A percentile compares a stretch with the other conserved stretches of the same genome.
Evolutionary conservation across 2,888 invertebrate genomes (phyloP).

Genomic region (Diarsia dahlii): DNA sequence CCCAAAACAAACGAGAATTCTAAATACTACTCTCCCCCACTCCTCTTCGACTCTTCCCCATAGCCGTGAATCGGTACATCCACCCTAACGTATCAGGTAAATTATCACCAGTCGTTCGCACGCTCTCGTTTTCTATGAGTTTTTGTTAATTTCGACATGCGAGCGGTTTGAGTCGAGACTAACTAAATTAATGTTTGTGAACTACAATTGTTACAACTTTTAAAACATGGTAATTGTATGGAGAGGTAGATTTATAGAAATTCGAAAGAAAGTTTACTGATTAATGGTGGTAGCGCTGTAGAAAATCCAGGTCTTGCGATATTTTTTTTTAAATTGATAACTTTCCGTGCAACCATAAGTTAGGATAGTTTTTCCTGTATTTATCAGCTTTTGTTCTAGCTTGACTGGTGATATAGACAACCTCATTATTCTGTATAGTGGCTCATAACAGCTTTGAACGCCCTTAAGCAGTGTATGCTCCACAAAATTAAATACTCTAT

Average conservation of each 20-base stretch:
- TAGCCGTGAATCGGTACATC: conserved; percentile 1
- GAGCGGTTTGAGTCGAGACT: conserved; percentile 64
- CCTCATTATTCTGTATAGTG: too few relatives aligned
- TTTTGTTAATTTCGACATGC: conserved; percentile 74
- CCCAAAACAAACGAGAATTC: background rate
- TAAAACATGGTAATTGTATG: conserved; percentile 52
- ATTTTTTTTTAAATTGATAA: background rate
- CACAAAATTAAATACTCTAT: too few relatives aligned
- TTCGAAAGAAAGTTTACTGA: conserved; percentile 51
- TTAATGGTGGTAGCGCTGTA: conserved; percentile 1
- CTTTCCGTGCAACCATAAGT: too few relatives aligned
- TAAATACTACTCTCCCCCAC: background rate
- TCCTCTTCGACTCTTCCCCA: background rate
- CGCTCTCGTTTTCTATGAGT: conserved; percentile 77
- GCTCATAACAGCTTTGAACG: too few relatives aligned
- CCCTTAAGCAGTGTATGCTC: too few relatives aligned
- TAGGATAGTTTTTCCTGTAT: too few relatives aligned
- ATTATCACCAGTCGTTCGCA: conserved; percentile 73
- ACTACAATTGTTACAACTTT: conserved; percentile 63
- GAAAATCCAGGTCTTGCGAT: background rate
- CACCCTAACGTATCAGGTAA: conserved; percentile 49
- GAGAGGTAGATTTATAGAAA: conserved; percentile 46
- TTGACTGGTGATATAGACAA: too few relatives aligned
- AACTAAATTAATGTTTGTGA: conserved; percentile 72
- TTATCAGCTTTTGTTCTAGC: too few relatives aligned